Evolutionary conservation across 2,797 vertebrate species (phyloP).

Genomic region (Moxostoma hubbsi): DNA sequence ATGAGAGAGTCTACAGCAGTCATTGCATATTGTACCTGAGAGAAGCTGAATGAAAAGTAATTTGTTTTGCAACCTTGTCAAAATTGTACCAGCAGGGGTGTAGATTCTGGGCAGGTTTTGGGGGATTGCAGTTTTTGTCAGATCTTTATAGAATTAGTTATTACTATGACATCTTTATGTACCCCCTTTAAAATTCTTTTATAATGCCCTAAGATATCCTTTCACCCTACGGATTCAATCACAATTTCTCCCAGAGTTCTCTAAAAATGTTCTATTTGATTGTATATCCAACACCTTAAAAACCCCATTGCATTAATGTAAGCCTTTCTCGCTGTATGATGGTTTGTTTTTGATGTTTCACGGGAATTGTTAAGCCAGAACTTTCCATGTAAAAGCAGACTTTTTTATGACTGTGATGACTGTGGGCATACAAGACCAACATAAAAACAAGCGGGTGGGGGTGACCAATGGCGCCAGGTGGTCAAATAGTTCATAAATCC

Average conservation of each 20-base stretch:
- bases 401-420: conserved; percentile 36
- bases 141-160: not conserved
- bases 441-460: conserved; percentile 9
- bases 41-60: not conserved
- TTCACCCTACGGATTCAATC: not conserved
- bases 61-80: too few species aligned
- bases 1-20: too few species aligned
- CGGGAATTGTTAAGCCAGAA: conserved; percentile 29
- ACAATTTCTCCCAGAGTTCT: not conserved
- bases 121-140: too few species aligned
- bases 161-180: not conserved
- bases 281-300: conserved; percentile 16
- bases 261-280: not conserved
- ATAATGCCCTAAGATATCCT: not conserved
- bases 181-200: not conserved
- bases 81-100: too few species aligned
- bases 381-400: conserved; percentile 35
- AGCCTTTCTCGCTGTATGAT: not conserved
- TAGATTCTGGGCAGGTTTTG: too few species aligned
- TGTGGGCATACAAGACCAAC: conserved; percentile 21
- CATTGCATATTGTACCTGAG: not conserved
- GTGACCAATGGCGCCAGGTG: conserved; percentile 24
- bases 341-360: conserved; percentile 23
- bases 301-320: conserved; percentile 16
- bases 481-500: conserved; percentile 26